These are phyloP conservation scores for Eupithecia subumbrata DNA, from an alignment of 2,888 invertebrate species.

Conservation along the genomic window DNA sequence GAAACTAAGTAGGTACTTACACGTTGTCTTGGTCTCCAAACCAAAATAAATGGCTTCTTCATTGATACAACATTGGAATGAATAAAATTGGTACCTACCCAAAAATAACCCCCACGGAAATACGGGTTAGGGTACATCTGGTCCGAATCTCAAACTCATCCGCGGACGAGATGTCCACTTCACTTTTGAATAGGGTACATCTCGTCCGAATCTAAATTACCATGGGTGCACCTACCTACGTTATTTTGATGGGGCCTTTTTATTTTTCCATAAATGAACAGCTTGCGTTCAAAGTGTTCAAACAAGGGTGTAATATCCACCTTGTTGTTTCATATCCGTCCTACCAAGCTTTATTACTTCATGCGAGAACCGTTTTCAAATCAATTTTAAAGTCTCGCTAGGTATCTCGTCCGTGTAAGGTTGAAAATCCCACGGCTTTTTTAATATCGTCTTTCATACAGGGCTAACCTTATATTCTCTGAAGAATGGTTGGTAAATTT, in stretches of 20 bases:
- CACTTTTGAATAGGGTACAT: too few species aligned
- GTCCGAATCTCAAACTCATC: too few species aligned
- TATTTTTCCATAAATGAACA: constrained; percentile 27
- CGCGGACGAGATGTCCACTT: too few species aligned
- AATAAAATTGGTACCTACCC: neutral
- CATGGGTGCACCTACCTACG: neutral
- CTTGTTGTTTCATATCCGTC: constrained; percentile 69
- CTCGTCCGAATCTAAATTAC: too few species aligned
- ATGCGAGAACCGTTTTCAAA: constrained; percentile 61
- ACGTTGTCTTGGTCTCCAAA: neutral
- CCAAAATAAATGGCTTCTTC: neutral
- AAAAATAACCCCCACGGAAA: neutral
- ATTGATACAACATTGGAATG: neutral
- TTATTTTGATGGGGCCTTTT: constrained; percentile 1
- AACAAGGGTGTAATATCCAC: constrained; percentile 42
- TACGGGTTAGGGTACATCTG: too few species aligned
- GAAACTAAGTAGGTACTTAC: too few species aligned
- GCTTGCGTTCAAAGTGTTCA: constrained; percentile 35
- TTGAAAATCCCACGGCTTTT: constrained; percentile 47
- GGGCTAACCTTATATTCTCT: constrained; percentile 80
- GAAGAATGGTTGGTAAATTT: constrained; percentile 84
- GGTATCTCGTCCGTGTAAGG: constrained; percentile 36
- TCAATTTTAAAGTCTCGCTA: constrained; percentile 44
- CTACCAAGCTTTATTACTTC: constrained; percentile 65
- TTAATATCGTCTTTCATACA: constrained; percentile 64